Evolutionary conservation across 2,797 vertebrate genomes (phyloP), one percentile per base, ranked within the genome.

Genomic region (Naso thynnoides): DNA sequence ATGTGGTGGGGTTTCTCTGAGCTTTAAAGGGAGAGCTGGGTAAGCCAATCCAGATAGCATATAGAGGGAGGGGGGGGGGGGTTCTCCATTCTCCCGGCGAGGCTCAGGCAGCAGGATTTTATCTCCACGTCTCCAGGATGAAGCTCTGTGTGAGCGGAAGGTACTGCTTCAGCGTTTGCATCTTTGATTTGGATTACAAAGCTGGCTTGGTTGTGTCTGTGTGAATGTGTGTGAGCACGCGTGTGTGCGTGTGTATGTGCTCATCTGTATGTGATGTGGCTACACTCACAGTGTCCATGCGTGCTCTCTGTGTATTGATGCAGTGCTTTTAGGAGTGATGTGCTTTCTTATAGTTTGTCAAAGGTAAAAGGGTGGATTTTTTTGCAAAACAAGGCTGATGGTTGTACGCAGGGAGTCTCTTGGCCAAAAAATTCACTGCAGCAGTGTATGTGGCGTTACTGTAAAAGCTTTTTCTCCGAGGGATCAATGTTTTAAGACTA

Each of bases 111-210:
- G 84, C 71, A 66, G 88, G 88, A 86, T 81, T 79, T 78, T 82
- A 72, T 82, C 81, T 82, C 67, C 77, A 45, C 3, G 59, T 79
- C 83, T 86, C 77, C 85, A 85, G 89, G 85, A 94, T 93, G 93
- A 92, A 86, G 88, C 92, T 91, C 75, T 93, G 91, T 71, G 62
- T 81, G 79, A 91, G 90, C 44, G 85, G 88, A 89, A 93, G 93
- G 93, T 94, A 94, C 74, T 64, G 85, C 77, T 76, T 86, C 61
- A 38, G 49, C 44, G 54, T 86, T 83, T 81, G 64, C 78, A 53
- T 86, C 76, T 79, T 79, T 81, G 76, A 78, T 90, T 86, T 75
- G 68, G 76, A 80, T 84, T 73, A 63, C 55, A 84, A 81, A 74
- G 81, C 79, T 66, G 61, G 41, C 60, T 73, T 57, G 63, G 36